Percentiles rank a stretch among this genome's conserved stretches.
Evolutionary conservation across 2,797 vertebrate species (phyloP).

Genomic region (Vireo griseus): DNA sequence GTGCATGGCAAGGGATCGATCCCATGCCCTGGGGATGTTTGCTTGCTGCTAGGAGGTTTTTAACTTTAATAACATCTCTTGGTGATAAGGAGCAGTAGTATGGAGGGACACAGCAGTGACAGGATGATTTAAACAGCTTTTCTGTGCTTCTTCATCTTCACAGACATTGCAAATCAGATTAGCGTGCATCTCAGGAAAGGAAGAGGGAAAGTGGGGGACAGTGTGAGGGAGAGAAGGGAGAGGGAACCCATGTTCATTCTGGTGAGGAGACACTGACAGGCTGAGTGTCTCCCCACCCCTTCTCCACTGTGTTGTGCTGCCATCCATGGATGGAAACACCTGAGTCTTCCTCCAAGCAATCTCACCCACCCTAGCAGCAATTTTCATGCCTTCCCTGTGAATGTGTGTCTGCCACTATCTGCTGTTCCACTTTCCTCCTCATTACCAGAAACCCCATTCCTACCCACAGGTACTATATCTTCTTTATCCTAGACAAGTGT

Average conservation of each 20-base stretch:
- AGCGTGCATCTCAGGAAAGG: conserved; percentile 1
- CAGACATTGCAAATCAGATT: conserved; percentile 67
- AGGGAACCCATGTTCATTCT: neutral
- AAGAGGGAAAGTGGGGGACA: neutral
- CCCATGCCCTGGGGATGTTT: neutral
- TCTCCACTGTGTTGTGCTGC: neutral
- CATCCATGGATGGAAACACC: neutral
- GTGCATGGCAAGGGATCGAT: neutral
- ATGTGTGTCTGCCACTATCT: neutral
- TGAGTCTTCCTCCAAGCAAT: neutral
- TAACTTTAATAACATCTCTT: conserved; percentile 65
- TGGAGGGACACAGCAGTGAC: conserved; percentile 46
- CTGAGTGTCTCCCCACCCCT: neutral
- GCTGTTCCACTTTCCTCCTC: neutral
- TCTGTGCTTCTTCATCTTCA: conserved; percentile 64
- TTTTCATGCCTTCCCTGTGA: neutral
- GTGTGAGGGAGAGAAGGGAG: neutral
- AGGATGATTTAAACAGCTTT: conserved; percentile 70
- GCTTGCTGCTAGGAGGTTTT: conserved; percentile 51
- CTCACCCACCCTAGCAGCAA: neutral
- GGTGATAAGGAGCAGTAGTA: conserved; percentile 53
- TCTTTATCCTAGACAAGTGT: neutral
- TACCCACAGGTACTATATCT: neutral
- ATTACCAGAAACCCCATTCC: neutral
- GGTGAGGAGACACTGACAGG: neutral